Evolutionary conservation across 1,140 invertebrate genomes (phyloP).

Genomic region (Polypedilum pembai): DNA sequence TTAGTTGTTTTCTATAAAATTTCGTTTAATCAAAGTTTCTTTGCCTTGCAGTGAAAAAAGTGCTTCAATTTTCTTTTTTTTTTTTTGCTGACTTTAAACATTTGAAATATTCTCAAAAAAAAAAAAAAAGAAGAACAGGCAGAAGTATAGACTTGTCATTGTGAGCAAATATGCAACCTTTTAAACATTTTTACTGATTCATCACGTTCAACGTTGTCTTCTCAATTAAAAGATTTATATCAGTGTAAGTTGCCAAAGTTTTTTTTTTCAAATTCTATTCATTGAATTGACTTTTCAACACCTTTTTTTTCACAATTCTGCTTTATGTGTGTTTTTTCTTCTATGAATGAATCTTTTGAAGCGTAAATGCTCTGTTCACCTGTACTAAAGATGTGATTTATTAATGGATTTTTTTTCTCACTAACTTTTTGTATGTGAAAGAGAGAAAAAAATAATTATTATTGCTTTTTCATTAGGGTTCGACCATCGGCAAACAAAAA

Average conservation of each 20-base stretch:
- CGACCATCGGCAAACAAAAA: neutral
- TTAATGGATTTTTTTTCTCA: slow-evolving; percentile 25
- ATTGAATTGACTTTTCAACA: slow-evolving; percentile 17
- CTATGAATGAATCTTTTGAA: slow-evolving; percentile 15
- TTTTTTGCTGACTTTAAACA: no score
- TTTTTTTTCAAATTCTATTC: slow-evolving; percentile 8
- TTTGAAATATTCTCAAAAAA: no score
- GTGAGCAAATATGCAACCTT: no score
- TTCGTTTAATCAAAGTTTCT: no score
- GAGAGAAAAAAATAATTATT: neutral
- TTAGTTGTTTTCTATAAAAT: no score
- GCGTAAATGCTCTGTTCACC: slow-evolving; percentile 14
- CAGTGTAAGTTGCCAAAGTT: neutral
- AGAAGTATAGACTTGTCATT: no score
- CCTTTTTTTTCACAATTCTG: neutral
- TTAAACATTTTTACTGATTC: no score
- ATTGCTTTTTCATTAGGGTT: neutral
- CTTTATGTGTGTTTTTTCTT: neutral
- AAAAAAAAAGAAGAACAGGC: no score
- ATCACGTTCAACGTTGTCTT: no score
- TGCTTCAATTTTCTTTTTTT: no score
- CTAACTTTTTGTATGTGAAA: neutral
- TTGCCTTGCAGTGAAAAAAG: no score
- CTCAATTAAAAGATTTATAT: slow-evolving; percentile 19
- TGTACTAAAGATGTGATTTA: slow-evolving; percentile 21